Base-by-base conservation (phyloP, 2,113 vertebrate genomes). In the Pseudopipra pipra region DNA sequence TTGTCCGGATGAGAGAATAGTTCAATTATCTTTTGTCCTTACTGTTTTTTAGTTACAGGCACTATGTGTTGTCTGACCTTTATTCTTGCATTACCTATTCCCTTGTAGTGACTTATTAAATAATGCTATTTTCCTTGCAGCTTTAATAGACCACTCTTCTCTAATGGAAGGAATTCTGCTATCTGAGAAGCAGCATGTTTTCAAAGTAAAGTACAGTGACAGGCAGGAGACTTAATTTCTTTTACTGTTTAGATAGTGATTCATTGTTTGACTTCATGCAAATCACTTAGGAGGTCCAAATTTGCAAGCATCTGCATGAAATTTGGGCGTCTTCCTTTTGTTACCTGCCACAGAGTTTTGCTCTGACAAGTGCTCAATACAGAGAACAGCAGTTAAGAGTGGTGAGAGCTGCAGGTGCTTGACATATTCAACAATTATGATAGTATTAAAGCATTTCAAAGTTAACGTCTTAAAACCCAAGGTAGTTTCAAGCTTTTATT, bases 271-370 rank as follows among this genome's bases (percentile, higher is more conserved):
- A 78, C 33, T 95, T 89, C 14, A 41, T 43, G 15, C 61, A 91
- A 92, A 92, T 89, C 44, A 81, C 77, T 90, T 52, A 71, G 72
- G 31, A 94, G 14, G 31, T 63, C 58, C 87, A 91, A 63, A 87
- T 87, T 87, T 87, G 75, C 33, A 47, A 75, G 31, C 7, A 47
- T 41, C 12, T 89, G 52, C 19, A 56, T 35, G 21, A 89, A 91
- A 47, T 95, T 85, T 89, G 17, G 33, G 14, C 81, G 68, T 82
- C 80, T 87, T 87, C 30, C 31, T 89, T 95, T 90, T 91, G 33
- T 81, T 61, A 52, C 52, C 37, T 91, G 46, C 37, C 22, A 11
- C 2, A 1, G 11, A 1, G 11, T 63, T 81, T 95, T 89, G 24
- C 87, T 94, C 65, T 65, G 52, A 87, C 63, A 80, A 28, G 33